Percentiles rank a stretch among this genome's conserved stretches.
Evolutionary conservation across 2,888 invertebrate species (phyloP).

Genomic region (Diploptera punctata): DNA sequence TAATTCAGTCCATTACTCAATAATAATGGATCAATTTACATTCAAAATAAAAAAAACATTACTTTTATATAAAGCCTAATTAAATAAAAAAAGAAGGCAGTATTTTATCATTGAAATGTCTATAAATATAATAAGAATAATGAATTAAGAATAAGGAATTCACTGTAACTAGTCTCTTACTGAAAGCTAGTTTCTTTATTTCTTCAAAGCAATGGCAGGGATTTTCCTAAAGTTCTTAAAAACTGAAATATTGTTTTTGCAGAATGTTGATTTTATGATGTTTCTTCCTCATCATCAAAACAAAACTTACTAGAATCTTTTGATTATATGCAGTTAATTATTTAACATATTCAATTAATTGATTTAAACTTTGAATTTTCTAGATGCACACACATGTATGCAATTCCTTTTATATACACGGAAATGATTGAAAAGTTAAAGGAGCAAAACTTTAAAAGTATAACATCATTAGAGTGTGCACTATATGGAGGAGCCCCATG

Average conservation of each 20-base stretch:
- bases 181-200: too few relatives aligned
- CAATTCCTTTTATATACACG: not conserved
- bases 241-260: not conserved
- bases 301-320: not conserved
- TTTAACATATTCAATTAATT: not conserved
- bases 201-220: too few relatives aligned
- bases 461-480: not conserved
- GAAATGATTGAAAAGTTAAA: not conserved
- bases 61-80: too few relatives aligned
- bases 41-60: too few relatives aligned
- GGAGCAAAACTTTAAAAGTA: not conserved
- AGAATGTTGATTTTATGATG: not conserved
- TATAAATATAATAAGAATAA: too few relatives aligned
- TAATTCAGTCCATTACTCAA: not conserved
- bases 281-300: not conserved
- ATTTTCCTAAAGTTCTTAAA: not conserved
- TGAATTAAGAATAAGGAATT: too few relatives aligned
- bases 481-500: not conserved
- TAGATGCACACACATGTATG: not conserved
- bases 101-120: too few relatives aligned
- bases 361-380: not conserved
- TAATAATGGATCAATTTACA: too few relatives aligned
- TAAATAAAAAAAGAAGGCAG: too few relatives aligned
- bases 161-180: too few relatives aligned
- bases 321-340: too few relatives aligned